Conservation (phyloP, 1,140 invertebrate genomes). For the Spodoptera frugiperda region DNA sequence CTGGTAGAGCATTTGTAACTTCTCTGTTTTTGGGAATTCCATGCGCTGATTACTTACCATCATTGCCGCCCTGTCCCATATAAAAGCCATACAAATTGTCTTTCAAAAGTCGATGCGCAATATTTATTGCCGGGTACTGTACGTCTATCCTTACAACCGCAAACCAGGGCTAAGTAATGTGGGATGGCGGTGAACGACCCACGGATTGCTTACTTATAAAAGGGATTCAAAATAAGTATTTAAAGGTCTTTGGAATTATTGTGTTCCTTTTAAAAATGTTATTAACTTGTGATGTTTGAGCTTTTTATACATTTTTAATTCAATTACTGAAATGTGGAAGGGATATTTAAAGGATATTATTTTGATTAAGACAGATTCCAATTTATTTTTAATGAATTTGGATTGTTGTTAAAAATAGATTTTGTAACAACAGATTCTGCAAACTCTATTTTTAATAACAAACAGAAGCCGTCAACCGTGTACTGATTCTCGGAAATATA, state of each 20-base stretch:
- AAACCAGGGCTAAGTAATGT: slow-evolving; percentile 15
- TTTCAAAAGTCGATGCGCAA: too few relatives aligned
- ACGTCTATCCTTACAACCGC: background rate
- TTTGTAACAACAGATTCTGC: too few relatives aligned
- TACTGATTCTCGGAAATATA: background rate
- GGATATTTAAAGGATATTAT: background rate
- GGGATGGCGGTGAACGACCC: slow-evolving; percentile 2
- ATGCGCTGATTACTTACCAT: too few relatives aligned
- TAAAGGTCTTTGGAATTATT: slow-evolving; percentile 19
- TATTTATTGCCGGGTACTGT: too few relatives aligned
- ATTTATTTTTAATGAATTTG: too few relatives aligned
- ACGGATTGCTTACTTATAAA: slow-evolving; percentile 20
- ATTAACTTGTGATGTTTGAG: background rate
- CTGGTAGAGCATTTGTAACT: too few relatives aligned
- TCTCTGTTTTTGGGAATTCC: too few relatives aligned
- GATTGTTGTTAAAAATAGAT: too few relatives aligned
- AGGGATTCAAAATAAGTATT: slow-evolving; percentile 31
- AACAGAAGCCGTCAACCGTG: background rate
- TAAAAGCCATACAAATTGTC: too few relatives aligned
- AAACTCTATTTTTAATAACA: background rate
- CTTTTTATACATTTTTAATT: too few relatives aligned
- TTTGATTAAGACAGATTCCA: background rate
- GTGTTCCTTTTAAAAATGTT: slow-evolving; percentile 1
- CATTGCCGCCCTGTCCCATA: too few relatives aligned
- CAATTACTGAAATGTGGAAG: too few relatives aligned